phyloP scores from a whole-genome alignment of 2,888 invertebrate genomes.

The Hirtodrosophila histrioides region DNA sequence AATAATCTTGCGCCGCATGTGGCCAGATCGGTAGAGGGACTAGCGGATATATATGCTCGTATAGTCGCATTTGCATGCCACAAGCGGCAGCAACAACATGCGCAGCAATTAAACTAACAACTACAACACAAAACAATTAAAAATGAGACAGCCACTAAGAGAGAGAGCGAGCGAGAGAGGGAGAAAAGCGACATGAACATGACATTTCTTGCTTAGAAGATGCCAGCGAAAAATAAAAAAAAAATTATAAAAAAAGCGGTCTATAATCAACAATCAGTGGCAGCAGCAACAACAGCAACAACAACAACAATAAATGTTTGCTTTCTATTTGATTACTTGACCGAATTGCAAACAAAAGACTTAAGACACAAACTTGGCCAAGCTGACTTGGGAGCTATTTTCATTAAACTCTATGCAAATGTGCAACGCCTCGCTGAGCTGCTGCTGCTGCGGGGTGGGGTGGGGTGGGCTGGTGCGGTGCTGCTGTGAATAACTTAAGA shows the following conservation, averaged over 20 bases:
- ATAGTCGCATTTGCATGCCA: conserved; percentile 35
- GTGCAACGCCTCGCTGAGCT: conserved; percentile 71
- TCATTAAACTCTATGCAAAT: conserved; percentile 67
- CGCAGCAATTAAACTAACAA: conserved; percentile 70
- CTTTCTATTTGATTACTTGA: conserved; percentile 75
- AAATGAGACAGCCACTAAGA: conserved; percentile 7
- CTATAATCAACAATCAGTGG: conserved; percentile 49
- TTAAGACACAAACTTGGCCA: conserved; percentile 66
- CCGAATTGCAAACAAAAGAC: conserved; percentile 73
- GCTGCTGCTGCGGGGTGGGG: conserved; percentile 5
- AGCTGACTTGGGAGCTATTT: conserved; percentile 33
- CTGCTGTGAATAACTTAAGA: conserved; percentile 20
- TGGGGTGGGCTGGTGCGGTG: not conserved
- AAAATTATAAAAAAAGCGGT: conserved; percentile 7
- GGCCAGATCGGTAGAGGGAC: conserved; percentile 34
- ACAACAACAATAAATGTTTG: conserved; percentile 56
- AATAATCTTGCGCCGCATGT: conserved; percentile 47
- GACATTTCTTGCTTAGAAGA: conserved; percentile 25
- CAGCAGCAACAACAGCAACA: conserved; percentile 16
- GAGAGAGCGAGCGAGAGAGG: not conserved
- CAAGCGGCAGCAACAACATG: conserved; percentile 47
- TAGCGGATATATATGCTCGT: conserved; percentile 10
- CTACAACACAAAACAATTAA: conserved; percentile 58
- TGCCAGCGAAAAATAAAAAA: conserved; percentile 6
- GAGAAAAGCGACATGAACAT: conserved; percentile 38